Base-by-base conservation (phyloP, 1,140 invertebrate species). In the Belonocnema kinseyi region DNA sequence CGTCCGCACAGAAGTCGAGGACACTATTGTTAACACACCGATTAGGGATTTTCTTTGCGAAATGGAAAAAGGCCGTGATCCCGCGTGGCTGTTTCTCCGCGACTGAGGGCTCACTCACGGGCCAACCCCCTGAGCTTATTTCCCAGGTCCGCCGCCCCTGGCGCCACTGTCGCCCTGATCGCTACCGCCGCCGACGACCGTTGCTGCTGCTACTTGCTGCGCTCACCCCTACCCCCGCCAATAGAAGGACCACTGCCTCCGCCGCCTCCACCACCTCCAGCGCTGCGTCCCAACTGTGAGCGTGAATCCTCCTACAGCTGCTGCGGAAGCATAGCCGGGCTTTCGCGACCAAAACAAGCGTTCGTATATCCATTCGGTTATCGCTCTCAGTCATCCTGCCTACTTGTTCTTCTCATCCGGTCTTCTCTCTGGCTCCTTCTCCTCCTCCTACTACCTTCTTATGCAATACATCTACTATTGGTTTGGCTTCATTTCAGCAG, bases 81-180 rank as follows among this genome's bases (percentile, higher is more conserved):
- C 17, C 26, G 16, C 19, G 17, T 85, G 82, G 83, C 85, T 85
- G 85, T 77, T 86, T 77, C 78, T 84, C 82, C 83, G 85, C 85
- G 82, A 85, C 88, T 89, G 85, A 58, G 58, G 19, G 58, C 56
- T 77, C 76, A 76, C 79, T 85, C 73, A 76, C 79, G 77, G 83
- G 78, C 83, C 84, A 87, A 87, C 84, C 88, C 85, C 81, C 71
- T 82, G 80, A 78, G 84, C 75, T 53, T 78, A 81, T 86, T 89
- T 88, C 84, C 77, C 76, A 72, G 75, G 78, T 82, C 78, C 75
- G 80, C 87, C 88, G 75, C 83, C 72, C 26, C 54, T 61, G 17
- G 53, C 76, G 73, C 51, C 73, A 19, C 61, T 77, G 52, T 66
- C 54, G 61, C 73, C 50, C 50, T 33, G 26, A 77, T 16, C 26